Conservation (phyloP, 2,888 invertebrate species). For the Papilio elwesi region DNA sequence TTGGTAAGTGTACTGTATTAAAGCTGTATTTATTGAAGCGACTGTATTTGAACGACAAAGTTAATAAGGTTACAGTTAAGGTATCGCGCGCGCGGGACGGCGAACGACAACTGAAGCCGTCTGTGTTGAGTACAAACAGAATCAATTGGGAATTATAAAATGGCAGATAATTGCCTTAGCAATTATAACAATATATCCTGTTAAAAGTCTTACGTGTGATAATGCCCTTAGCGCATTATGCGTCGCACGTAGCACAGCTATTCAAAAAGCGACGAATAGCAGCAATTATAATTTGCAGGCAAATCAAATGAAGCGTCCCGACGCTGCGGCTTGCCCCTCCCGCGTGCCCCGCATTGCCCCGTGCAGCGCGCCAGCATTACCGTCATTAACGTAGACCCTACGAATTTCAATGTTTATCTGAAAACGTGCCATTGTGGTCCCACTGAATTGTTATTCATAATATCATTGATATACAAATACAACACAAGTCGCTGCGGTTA, state of each 20-base stretch:
- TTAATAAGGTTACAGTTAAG: too few relatives aligned
- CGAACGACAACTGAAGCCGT: too few relatives aligned
- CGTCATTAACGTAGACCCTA: conserved; percentile 11
- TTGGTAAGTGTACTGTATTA: too few relatives aligned
- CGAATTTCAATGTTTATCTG: conserved; percentile 29
- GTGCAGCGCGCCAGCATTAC: conserved; percentile 9
- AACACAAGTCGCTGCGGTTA: not conserved
- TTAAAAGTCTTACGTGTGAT: conserved; percentile 36
- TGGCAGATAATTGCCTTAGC: too few relatives aligned
- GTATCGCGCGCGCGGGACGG: too few relatives aligned
- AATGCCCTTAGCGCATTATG: conserved; percentile 43
- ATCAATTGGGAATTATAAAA: too few relatives aligned
- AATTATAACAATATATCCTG: conserved; percentile 40
- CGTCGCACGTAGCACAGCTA: conserved; percentile 50
- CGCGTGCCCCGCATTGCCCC: not conserved
- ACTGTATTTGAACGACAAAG: too few relatives aligned
- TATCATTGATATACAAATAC: not conserved
- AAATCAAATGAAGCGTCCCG: conserved; percentile 59
- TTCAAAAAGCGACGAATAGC: conserved; percentile 63
- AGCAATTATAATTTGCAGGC: conserved; percentile 66
- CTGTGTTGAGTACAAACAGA: too few relatives aligned
- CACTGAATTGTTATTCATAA: not conserved
- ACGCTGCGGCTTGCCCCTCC: conserved; percentile 23
- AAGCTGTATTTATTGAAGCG: too few relatives aligned
- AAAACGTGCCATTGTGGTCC: conserved; percentile 4